phyloP scores from a whole-genome alignment of 2,888 invertebrate species.

The Pegoplata infirma region DNA sequence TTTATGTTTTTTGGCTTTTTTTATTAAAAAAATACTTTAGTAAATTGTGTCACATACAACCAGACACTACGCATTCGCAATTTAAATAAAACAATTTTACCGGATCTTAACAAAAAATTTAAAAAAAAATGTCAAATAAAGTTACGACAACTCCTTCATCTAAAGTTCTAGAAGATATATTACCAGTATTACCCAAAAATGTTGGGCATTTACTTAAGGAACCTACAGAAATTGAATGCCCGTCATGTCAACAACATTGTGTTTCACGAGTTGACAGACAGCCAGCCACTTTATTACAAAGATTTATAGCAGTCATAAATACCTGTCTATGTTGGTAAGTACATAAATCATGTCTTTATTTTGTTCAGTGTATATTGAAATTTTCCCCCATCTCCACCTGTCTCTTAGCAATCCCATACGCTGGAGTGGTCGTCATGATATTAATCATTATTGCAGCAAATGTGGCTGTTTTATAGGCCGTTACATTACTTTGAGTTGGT shows the following conservation, averaged over 20 bases:
- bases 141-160: conserved; percentile 13
- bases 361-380: background rate
- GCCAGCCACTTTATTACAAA: conserved; percentile 70
- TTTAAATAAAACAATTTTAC: conserved; percentile 1
- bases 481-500: conserved; percentile 73
- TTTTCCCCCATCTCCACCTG: background rate
- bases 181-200: conserved; percentile 68
- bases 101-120: background rate
- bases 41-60: conserved; percentile 55
- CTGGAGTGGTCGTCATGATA: conserved; percentile 73
- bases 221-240: conserved; percentile 70
- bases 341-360: background rate
- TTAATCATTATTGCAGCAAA: conserved; percentile 74
- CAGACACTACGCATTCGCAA: conserved; percentile 33
- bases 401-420: conserved; percentile 70
- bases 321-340: conserved; percentile 72
- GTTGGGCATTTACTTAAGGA: conserved; percentile 69
- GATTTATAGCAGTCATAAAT: conserved; percentile 68
- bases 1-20: too few species aligned
- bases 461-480: conserved; percentile 76
- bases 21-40: conserved; percentile 27
- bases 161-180: conserved; percentile 57
- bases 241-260: conserved; percentile 69
- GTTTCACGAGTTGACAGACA: conserved; percentile 66
- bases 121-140: conserved; percentile 29